Base-by-base conservation (phyloP, 2,113 vertebrate species). In the Suncus etruscus region DNA sequence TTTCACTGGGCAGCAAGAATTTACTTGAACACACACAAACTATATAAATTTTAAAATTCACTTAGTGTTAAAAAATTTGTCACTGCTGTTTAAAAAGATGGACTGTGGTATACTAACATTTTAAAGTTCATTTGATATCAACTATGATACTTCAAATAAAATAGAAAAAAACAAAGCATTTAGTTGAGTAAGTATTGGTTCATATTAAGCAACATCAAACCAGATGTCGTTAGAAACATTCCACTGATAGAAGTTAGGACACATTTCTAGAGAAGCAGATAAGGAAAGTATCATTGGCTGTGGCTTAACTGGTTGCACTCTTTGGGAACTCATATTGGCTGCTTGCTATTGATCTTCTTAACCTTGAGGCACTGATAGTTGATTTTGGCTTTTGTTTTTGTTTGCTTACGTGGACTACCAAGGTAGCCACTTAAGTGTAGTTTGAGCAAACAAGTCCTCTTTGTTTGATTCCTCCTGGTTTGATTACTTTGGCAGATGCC, bases 21-120 rank as follows among this genome's bases (percentile, higher is more conserved):
- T 61, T 12, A 91, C n/a, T 78, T 77, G 48, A 81, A 54, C 24
- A 94, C 81, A 87, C 47, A 54, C 74, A 76, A 29, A 87, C 83
- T 78, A 83, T 87, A 92, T 32, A 83, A 27, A 58, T 16, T 90
- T 84, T 14, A 80, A 68, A 86, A 83, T 87, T 61, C 11, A 25
- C 20, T 78, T 86, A 65, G n/a, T 83, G 2, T 65, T 31, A 39
- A 39, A 39, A 39, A 39, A 39, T 39, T 39, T 39, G 39, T 39
- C 39, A 39, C 39, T 39, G 39, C 5, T 80, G 45, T 74, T 50
- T 82, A 66, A 81, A 66, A 74, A 74, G 58, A 82, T 65, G 18
- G 61, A 29, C 15, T 39, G 87, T 29, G 16, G 70, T 8, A 10
- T 29, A 15, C 66, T 74, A 32, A 63, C 32, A 22, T 82, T 89